These are phyloP conservation scores for Thryonomys swinderianus DNA, from an alignment of 2,113 vertebrate genomes.

Conservation along the genomic window DNA sequence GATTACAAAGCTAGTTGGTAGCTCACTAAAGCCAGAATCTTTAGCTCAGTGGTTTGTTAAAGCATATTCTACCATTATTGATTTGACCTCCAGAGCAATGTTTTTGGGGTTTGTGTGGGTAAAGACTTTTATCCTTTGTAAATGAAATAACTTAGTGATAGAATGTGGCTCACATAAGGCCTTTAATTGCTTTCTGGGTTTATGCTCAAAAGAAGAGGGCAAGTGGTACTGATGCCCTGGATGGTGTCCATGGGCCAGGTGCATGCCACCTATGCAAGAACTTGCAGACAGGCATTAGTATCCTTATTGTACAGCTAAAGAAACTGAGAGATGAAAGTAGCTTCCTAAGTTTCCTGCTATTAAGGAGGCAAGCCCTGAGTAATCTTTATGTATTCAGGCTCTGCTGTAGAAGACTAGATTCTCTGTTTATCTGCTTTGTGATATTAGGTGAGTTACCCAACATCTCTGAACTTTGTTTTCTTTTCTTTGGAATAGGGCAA, in stretches of 20 bases:
- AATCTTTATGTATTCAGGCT: neutral
- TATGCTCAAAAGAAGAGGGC: neutral
- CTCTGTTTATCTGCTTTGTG: neutral
- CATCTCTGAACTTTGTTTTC: neutral
- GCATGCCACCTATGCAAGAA: neutral
- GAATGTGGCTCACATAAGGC: neutral
- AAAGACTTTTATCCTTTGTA: neutral
- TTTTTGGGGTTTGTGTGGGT: neutral
- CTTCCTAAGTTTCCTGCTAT: neutral
- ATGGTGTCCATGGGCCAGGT: neutral
- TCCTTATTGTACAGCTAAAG: neutral
- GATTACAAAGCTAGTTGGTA: neutral
- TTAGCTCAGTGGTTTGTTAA: neutral
- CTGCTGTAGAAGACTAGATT: neutral
- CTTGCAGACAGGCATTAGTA: neutral
- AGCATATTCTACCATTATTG: neutral
- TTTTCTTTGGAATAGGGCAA: neutral
- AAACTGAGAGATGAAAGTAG: neutral
- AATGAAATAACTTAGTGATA: neutral
- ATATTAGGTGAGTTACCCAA: neutral
- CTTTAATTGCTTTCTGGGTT: neutral
- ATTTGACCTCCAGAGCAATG: neutral
- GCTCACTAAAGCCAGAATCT: neutral
- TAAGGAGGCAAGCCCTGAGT: neutral
- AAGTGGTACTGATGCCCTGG: neutral